A percentile compares a stretch with the other conserved stretches of the same genome.
Evolutionary conservation across 2,888 invertebrate genomes (phyloP).

Genomic region (Polyommatus iphigenia): DNA sequence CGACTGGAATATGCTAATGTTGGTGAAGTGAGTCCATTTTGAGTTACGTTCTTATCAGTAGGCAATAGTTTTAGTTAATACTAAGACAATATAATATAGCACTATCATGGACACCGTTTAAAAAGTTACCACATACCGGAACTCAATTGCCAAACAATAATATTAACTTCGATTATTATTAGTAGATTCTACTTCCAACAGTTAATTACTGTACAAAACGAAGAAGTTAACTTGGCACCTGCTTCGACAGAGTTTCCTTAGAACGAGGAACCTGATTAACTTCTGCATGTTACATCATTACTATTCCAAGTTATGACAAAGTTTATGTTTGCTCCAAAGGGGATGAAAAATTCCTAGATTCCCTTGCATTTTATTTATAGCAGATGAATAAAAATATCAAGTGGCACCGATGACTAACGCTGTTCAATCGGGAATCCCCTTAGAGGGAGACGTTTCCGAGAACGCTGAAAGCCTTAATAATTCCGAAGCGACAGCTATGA

Average conservation of each 20-base stretch:
- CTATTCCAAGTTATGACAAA: neutral
- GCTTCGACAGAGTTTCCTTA: neutral
- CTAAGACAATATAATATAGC: neutral
- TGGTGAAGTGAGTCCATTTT: neutral
- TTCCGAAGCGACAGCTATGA: conserved; percentile 1
- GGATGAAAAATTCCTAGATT: no score
- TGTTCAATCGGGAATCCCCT: conserved; percentile 19
- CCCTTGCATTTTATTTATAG: neutral
- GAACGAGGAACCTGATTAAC: neutral
- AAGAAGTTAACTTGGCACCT: neutral
- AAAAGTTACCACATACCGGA: neutral
- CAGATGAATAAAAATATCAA: neutral
- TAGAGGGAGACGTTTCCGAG: conserved; percentile 21
- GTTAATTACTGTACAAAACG: neutral
- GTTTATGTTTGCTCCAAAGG: neutral
- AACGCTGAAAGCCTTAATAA: conserved; percentile 1
- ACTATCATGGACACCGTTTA: neutral
- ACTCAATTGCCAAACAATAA: neutral
- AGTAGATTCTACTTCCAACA: neutral
- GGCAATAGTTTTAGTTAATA: neutral
- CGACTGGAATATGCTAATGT: neutral
- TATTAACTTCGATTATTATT: neutral
- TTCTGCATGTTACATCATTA: no score
- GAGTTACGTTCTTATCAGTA: neutral
- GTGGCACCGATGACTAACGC: conserved; percentile 12